Percentiles rank a stretch among this genome's conserved stretches.
These are phyloP conservation scores for Otolemur crassicaudatus DNA, from an alignment of 2,797 vertebrate species.

Conservation along the genomic window DNA sequence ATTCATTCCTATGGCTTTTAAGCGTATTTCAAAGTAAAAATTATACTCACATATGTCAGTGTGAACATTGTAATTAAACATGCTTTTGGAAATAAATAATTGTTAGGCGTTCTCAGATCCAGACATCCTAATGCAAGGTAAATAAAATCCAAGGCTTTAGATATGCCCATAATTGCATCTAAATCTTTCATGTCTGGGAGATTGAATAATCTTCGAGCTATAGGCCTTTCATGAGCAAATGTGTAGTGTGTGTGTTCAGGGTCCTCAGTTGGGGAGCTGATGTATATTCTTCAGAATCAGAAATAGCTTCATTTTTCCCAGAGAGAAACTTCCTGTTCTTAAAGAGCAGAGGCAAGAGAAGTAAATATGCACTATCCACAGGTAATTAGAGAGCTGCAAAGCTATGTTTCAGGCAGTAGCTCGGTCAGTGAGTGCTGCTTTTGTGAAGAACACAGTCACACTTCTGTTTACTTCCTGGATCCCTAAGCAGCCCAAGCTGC, in stretches of 20 bases:
- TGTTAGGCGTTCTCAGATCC: background rate
- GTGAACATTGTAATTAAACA: slow-evolving; percentile 28
- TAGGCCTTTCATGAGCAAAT: background rate
- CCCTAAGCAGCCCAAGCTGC: background rate
- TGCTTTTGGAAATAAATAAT: slow-evolving; percentile 45
- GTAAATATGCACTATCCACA: background rate
- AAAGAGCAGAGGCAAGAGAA: background rate
- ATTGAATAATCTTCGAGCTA: background rate
- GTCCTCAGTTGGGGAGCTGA: background rate
- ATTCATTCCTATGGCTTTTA: background rate
- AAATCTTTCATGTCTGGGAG: slow-evolving; percentile 36
- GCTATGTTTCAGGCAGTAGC: background rate
- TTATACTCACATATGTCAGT: background rate
- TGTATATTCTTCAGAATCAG: background rate
- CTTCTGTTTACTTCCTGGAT: background rate
- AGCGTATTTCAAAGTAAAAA: slow-evolving; percentile 21
- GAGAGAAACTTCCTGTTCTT: background rate
- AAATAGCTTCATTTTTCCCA: background rate
- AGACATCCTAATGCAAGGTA: background rate
- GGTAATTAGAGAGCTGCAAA: background rate
- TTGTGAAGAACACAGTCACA: background rate
- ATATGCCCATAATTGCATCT: background rate
- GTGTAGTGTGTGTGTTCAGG: background rate
- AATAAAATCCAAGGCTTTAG: background rate
- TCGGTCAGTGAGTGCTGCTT: background rate